Evolutionary conservation across 2,797 vertebrate genomes (phyloP).

Genomic region (Otolemur crassicaudatus): DNA sequence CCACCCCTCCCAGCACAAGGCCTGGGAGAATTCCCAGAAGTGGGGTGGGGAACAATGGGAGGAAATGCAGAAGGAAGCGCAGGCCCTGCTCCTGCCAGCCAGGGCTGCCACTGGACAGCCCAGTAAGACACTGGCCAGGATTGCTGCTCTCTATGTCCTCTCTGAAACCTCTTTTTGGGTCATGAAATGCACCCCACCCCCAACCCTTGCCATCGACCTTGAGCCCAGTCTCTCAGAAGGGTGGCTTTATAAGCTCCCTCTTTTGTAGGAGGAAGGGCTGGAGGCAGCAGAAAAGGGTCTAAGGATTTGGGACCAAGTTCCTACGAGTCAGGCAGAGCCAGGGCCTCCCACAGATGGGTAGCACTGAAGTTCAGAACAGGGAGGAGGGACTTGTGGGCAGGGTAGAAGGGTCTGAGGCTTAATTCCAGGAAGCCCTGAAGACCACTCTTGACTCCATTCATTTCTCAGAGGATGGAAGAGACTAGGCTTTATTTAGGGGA

Average conservation of each 20-base stretch:
- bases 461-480: background rate
- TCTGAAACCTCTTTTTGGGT: background rate
- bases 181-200: background rate
- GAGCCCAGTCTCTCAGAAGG: background rate
- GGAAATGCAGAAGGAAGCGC: conserved; percentile 72
- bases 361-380: background rate
- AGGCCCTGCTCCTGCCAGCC: background rate
- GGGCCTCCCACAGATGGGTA: no score
- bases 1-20: background rate
- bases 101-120: background rate
- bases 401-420: background rate
- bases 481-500: background rate
- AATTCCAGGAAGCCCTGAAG: background rate
- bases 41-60: conserved; percentile 68
- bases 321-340: background rate
- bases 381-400: background rate
- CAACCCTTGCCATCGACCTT: background rate
- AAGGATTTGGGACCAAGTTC: background rate
- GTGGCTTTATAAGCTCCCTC: background rate
- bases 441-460: background rate
- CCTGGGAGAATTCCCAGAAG: conserved; percentile 73
- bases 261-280: background rate
- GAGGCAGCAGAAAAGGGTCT: background rate
- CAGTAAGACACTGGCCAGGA: background rate
- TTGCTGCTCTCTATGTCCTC: conserved; percentile 63